Base-by-base conservation (phyloP, 2,113 vertebrate species). In the Jaculus jaculus region DNA sequence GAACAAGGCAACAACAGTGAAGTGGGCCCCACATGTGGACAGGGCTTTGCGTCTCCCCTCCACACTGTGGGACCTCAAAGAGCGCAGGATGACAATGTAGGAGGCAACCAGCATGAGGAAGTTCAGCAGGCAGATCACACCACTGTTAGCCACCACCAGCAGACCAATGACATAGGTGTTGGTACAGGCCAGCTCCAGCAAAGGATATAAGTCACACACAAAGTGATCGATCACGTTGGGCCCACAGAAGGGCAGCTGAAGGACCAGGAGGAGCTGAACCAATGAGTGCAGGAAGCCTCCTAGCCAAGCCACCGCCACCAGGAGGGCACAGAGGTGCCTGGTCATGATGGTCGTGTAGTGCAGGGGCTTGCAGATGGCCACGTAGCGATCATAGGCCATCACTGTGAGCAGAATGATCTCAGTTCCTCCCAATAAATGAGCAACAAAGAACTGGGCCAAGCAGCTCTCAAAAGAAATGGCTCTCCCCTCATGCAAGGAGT, bases 21-120 rank as follows among this genome's bases (percentile, higher is more conserved):
- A 90, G 74, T 96, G 95, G 20, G 92, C 84, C 13, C 89, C 94
- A 63, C 96, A 97, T 54, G 91, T 97, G 18, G 96, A 97, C 32
- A 96, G 93, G 28, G 95, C 93, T 81, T 91, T 97, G 72, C 34
- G 21, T n/a, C 93, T 91, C 23, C 94, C 95, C 11, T 94, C 94
- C 13, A 77, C 21, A 24, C 93, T 83, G 8, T 85, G 93, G 7
- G 47, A 91, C 68, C 95, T 94, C 84, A 96, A 16, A 66, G 90
- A 91, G 32, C 0, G 0, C 89, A 96, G 79, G 73, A 96, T 97
- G 54, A 95, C 51, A 11, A 93, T 0, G 66, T 96, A 96, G 3
- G 97, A 96, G 42, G 81, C 89, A 21, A 60, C 87, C 84, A 97
- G 87, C 87, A 96, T 94, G 73, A 96, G 58, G 54, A 97, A 94